Base-by-base conservation (phyloP, 1,140 invertebrate genomes). In the Chironomus tepperi region DNA sequence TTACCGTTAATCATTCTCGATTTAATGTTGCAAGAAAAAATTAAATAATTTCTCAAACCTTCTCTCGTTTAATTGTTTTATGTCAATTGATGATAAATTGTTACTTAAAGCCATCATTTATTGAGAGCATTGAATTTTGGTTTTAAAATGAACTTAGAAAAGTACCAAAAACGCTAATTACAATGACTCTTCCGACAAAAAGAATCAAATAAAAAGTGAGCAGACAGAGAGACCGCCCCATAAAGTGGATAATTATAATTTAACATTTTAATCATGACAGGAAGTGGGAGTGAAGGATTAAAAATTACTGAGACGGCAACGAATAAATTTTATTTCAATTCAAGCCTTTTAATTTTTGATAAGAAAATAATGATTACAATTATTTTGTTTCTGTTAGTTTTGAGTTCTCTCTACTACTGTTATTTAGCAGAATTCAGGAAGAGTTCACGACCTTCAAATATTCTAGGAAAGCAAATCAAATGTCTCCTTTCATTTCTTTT, bases 301-400 rank as follows among this genome's bases (percentile, higher is more conserved):
- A 5, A 34, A 34, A 34, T 34, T 34, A 5, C 10, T 12, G n/a
- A 57, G n/a, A 57, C 47, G 15, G 47, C 7, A 12, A 57, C 0
- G n/a, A 57, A 15, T 1, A 34, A 34, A 34, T 2, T 34, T 34
- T 34, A 34, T 34, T 34, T 34, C 24, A 57, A 57, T 57, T n/a
- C 10, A 57, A 57, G 47, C 80, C 84, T 84, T 83, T 12, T 57
- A 57, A 57, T 57, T 7, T 57, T n/a, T 57, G 65, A 70, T 70
- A 70, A 70, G 16, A 70, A 57, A 70, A 21, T 70, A 70, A 70
- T 70, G 65, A 70, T 19, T 16, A 70, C 19, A 19, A 70, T n/a
- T 34, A 34, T 34, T 34, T 34, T 34, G 24, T 34, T 34, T 34
- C 24, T 34, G 24, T 2, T 34, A n/a, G 24, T 34, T 34, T 34